Conservation (phyloP, 2,113 vertebrate genomes). For the Kryptolebias marmoratus region DNA sequence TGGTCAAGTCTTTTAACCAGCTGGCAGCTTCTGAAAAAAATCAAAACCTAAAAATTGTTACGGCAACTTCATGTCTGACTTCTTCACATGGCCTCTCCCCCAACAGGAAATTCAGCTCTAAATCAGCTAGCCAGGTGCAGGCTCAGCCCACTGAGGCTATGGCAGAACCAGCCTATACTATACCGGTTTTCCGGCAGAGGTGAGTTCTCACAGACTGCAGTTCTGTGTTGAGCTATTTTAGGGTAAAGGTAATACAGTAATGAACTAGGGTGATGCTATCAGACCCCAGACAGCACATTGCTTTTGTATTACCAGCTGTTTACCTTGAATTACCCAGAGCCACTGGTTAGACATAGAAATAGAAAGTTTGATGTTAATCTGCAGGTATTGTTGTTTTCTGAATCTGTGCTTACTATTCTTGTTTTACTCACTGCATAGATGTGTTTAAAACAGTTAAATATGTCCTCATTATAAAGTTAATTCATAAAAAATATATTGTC, state of each 20-base stretch:
- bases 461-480: no score
- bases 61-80: no score
- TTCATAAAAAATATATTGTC: no score
- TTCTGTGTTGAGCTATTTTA: slow-evolving; percentile 47
- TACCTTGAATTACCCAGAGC: no score
- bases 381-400: no score
- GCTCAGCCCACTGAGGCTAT: slow-evolving; percentile 75
- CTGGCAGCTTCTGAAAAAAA: slow-evolving; percentile 24
- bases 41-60: not conserved
- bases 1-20: no score
- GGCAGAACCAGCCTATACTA: slow-evolving; percentile 78
- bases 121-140: slow-evolving; percentile 66
- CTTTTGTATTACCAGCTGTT: no score
- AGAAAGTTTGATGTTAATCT: no score
- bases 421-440: no score
- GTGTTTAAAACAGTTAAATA: no score
- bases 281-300: not conserved
- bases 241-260: slow-evolving; percentile 45
- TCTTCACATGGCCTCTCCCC: not conserved
- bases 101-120: slow-evolving; percentile 73
- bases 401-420: no score
- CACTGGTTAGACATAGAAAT: no score
- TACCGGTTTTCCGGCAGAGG: slow-evolving; percentile 82
- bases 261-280: not conserved
- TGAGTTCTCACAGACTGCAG: slow-evolving; percentile 54